These are phyloP conservation scores for Anoplophora glabripennis DNA, from an alignment of 1,140 invertebrate species.

Conservation along the genomic window DNA sequence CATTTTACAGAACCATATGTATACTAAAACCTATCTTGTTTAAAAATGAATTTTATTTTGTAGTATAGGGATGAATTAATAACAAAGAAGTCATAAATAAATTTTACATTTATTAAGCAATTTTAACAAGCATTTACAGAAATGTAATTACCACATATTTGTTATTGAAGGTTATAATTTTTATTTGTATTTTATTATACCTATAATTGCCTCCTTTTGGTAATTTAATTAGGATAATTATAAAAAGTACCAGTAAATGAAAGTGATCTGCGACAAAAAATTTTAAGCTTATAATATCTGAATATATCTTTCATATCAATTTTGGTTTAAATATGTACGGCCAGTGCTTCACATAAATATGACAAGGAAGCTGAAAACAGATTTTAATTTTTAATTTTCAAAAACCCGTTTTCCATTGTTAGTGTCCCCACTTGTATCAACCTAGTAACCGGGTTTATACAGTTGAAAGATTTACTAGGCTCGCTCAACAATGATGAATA, in stretches of 20 bases:
- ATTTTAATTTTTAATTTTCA: conserved; percentile 24
- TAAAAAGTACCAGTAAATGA: conserved; percentile 8
- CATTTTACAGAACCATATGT: too few relatives aligned
- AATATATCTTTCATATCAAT: neutral
- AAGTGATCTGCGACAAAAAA: conserved; percentile 18
- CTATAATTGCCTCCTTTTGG: conserved; percentile 38
- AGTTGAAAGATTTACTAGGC: too few relatives aligned
- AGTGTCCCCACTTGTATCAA: conserved; percentile 8
- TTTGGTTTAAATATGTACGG: too few relatives aligned
- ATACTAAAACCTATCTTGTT: too few relatives aligned
- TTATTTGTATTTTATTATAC: conserved; percentile 20
- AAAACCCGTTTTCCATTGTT: conserved; percentile 27
- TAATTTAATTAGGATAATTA: conserved; percentile 29
- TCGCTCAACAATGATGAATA: neutral
- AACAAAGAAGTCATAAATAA: conserved; percentile 40
- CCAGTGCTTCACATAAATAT: conserved; percentile 17
- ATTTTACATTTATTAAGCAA: conserved; percentile 48
- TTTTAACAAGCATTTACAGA: conserved; percentile 46
- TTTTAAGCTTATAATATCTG: conserved; percentile 10
- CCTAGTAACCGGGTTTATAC: too few relatives aligned
- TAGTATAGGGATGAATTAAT: neutral
- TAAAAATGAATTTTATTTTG: too few relatives aligned
- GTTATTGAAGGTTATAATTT: conserved; percentile 37
- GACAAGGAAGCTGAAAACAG: conserved; percentile 7
- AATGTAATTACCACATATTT: conserved; percentile 34